phyloP scores from a whole-genome alignment of 1,140 invertebrate genomes.

The Sitobion miscanthi region DNA sequence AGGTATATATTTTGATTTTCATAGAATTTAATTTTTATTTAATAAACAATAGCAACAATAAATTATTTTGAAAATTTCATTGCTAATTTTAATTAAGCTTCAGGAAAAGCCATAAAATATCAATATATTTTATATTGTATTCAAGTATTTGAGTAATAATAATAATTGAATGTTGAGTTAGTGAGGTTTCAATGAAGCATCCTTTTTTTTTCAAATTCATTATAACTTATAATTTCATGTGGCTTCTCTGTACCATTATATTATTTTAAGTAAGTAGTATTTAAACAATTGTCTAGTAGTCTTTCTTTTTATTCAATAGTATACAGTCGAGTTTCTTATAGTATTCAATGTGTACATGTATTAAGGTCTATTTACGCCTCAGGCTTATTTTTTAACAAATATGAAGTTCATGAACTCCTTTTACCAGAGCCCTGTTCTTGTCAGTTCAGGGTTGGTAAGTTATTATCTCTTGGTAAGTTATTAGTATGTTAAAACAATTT shows the following conservation, averaged over 20 bases:
- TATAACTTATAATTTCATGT: neutral
- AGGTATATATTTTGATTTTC: neutral
- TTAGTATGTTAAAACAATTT: constrained; percentile 31
- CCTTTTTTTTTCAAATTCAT: constrained; percentile 38
- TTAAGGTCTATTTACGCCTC: constrained; percentile 4
- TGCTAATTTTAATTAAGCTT: constrained; percentile 14
- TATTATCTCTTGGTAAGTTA: constrained; percentile 55
- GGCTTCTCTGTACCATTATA: constrained; percentile 37
- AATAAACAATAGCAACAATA: too few relatives aligned
- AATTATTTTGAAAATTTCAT: constrained; percentile 12
- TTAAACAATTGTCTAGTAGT: constrained; percentile 25
- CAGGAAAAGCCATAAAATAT: constrained; percentile 26
- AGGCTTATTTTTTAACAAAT: constrained; percentile 28
- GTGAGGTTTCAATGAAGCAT: constrained; percentile 41
- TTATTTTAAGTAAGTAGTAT: constrained; percentile 16
- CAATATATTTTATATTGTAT: constrained; percentile 8
- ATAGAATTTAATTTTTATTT: neutral
- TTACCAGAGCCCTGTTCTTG: constrained; percentile 57
- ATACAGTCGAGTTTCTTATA: constrained; percentile 18
- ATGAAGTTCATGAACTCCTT: constrained; percentile 51
- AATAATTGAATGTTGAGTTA: constrained; percentile 19
- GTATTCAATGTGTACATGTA: constrained; percentile 28
- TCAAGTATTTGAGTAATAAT: neutral
- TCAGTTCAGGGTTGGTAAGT: constrained; percentile 56
- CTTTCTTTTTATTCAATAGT: constrained; percentile 24